phyloP scores from a whole-genome alignment of 2,888 invertebrate genomes.

The Parnassius orleans region DNA sequence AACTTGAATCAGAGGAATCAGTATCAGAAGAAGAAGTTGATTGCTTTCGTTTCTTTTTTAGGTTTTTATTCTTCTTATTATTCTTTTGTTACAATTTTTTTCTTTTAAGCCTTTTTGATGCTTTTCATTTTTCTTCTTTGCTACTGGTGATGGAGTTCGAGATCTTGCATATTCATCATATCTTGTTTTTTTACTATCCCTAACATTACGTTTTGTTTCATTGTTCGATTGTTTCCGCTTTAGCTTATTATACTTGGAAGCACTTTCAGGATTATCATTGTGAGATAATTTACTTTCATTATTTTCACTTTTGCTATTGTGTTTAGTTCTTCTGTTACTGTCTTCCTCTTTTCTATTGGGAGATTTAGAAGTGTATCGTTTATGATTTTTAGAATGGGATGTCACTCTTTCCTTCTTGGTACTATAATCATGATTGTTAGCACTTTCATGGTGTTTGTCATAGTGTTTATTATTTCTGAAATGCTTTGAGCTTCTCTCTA shows the following conservation, averaged over 20 bases:
- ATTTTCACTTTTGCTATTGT: slow-evolving; percentile 8
- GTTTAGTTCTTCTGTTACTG: slow-evolving; percentile 20
- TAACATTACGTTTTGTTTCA: slow-evolving; percentile 29
- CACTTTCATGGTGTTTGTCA: slow-evolving; percentile 23
- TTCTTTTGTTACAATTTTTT: slow-evolving; percentile 33
- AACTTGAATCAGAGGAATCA: slow-evolving; percentile 58
- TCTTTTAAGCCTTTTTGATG: slow-evolving; percentile 32
- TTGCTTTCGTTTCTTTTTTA: slow-evolving; percentile 48
- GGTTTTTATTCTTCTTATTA: slow-evolving; percentile 35
- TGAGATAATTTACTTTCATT: slow-evolving; percentile 13
- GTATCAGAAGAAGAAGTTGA: slow-evolving; percentile 63
- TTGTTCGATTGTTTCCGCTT: slow-evolving; percentile 23
- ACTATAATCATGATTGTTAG: slow-evolving; percentile 25
- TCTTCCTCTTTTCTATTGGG: slow-evolving; percentile 25
- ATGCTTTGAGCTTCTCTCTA: slow-evolving; percentile 11
- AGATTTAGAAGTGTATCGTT: slow-evolving; percentile 28
- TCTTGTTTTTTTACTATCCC: slow-evolving; percentile 26
- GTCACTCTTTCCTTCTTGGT: slow-evolving; percentile 13
- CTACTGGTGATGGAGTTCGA: slow-evolving; percentile 35
- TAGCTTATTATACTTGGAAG: slow-evolving; percentile 22
- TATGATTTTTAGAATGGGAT: slow-evolving; percentile 30
- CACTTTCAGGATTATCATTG: slow-evolving; percentile 16
- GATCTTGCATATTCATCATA: slow-evolving; percentile 29
- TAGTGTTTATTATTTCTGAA: slow-evolving; percentile 30
- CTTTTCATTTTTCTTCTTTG: slow-evolving; percentile 31